Evolutionary conservation across 2,797 vertebrate species (phyloP), one percentile per base, ranked within the genome.

Genomic region (Monodelphis domestica): DNA sequence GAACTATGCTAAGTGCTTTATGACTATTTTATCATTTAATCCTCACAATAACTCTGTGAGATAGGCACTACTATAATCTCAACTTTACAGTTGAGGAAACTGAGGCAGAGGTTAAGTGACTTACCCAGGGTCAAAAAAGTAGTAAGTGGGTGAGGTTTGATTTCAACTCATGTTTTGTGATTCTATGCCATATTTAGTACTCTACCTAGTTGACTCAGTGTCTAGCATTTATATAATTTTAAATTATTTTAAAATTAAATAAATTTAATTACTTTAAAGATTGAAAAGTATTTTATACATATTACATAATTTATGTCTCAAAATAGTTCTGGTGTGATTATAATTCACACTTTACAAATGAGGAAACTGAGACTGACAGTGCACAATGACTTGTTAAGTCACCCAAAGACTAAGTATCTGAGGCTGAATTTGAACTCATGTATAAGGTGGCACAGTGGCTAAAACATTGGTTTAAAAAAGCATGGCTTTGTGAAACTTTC

Each of bases 401-500:
- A 78, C 17, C 21, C 15, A 45, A 21, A 11, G 9, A 38, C n/a
- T 78, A 78, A 78, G 45, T 78, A 28, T 10, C 6, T 78, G 12
- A 2, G 28, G 15, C 51, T 7, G 38, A 7, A 53, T 87, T 33
- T 90, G 33, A 94, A 90, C 26, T 70, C 78, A 91, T 33, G 91
- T 28, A 5, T 21, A 24, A 26, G 70, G 21, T 78, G 17, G 70
- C 38, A 45, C 9, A 78, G 7, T 45, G 21, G 14, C 45, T 52
- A 29, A 38, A 52, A 88, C 2, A 45, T 2, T 56, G 4, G 17
- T n/a, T n/a, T 7, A 7, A 45, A 91, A 91, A 54, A 52, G 4
- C 33, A 17, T 57, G 38, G 28, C 53, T 54, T n/a, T 96, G 9
- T 94, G 91, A 95, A 93, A 6, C 26, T 94, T 30, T 51, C 2